phyloP scores from a whole-genome alignment of 2,888 invertebrate genomes.

The Branchellion lobata region DNA sequence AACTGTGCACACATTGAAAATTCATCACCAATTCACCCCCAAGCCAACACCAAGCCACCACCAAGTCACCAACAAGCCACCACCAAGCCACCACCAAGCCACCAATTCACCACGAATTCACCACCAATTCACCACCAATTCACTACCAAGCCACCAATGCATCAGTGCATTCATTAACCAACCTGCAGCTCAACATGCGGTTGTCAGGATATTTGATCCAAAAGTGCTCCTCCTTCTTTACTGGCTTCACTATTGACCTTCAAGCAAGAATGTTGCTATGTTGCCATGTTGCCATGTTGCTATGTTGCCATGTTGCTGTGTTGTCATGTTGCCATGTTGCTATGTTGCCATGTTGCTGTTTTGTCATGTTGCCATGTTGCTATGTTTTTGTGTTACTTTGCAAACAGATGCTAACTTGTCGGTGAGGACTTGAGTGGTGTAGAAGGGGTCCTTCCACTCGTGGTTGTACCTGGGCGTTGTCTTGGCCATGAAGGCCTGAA shows the following conservation, averaged over 20 bases:
- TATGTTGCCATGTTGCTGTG: too few relatives aligned
- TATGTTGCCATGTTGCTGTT: too few relatives aligned
- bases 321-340: too few relatives aligned
- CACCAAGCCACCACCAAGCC: not conserved
- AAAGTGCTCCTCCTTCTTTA: not conserved
- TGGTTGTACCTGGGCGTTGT: constrained; percentile 21
- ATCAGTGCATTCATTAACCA: not conserved
- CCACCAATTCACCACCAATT: not conserved
- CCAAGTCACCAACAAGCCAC: too few relatives aligned
- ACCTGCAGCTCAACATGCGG: not conserved
- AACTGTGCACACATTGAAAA: too few relatives aligned
- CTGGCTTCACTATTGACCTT: not conserved
- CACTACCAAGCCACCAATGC: not conserved
- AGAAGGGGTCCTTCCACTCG: constrained; percentile 42
- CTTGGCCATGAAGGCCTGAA: constrained; percentile 5
- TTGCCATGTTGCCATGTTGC: too few relatives aligned
- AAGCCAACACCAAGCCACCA: too few relatives aligned
- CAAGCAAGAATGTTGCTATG: too few relatives aligned
- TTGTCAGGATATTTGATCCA: constrained; percentile 5
- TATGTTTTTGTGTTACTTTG: too few relatives aligned
- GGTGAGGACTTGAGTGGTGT: constrained; percentile 39
- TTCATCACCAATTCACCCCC: too few relatives aligned
- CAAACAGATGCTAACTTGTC: constrained; percentile 10
- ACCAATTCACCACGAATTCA: not conserved
- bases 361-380: too few relatives aligned